Conservation (phyloP, 2,888 invertebrate genomes). For the Azorinus chamasolen region DNA sequence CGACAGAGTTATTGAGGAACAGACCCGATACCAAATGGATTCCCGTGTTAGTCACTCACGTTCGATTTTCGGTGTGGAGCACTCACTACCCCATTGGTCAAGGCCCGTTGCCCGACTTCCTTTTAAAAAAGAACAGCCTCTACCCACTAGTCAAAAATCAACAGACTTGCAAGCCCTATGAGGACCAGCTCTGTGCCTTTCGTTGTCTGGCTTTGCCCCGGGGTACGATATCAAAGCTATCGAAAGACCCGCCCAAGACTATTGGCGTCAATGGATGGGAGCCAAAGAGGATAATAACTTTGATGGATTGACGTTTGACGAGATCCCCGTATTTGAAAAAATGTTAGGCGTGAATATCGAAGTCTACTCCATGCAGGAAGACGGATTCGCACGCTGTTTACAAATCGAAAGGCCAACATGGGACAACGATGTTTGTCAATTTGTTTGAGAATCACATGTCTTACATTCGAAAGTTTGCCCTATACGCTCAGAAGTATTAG, state of each 20-base stretch:
- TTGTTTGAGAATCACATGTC: constrained; percentile 24
- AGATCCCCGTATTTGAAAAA: constrained; percentile 7
- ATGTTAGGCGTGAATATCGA: constrained; percentile 31
- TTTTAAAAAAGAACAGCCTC: constrained; percentile 23
- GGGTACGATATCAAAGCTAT: constrained; percentile 22
- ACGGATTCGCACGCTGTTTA: constrained; percentile 33
- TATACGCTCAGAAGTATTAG: constrained; percentile 22
- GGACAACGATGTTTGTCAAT: constrained; percentile 46
- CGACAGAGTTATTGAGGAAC: constrained; percentile 33
- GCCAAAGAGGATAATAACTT: not conserved
- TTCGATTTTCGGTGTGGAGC: constrained; percentile 21
- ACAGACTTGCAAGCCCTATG: constrained; percentile 20
- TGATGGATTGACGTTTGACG: constrained; percentile 21
- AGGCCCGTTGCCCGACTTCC: constrained; percentile 24
- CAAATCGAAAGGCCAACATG: constrained; percentile 27
- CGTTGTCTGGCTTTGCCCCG: constrained; percentile 40
- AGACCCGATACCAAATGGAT: constrained; percentile 57
- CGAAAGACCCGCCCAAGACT: constrained; percentile 12
- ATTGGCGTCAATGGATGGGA: not conserved
- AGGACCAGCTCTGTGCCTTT: constrained; percentile 40
- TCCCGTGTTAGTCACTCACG: constrained; percentile 55
- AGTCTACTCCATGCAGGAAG: constrained; percentile 37
- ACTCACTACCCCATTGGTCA: constrained; percentile 37
- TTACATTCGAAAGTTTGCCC: constrained; percentile 18
- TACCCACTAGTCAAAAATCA: constrained; percentile 38